Base-by-base conservation (phyloP, 1,140 invertebrate genomes). In the Octopus bimaculoides region DNA sequence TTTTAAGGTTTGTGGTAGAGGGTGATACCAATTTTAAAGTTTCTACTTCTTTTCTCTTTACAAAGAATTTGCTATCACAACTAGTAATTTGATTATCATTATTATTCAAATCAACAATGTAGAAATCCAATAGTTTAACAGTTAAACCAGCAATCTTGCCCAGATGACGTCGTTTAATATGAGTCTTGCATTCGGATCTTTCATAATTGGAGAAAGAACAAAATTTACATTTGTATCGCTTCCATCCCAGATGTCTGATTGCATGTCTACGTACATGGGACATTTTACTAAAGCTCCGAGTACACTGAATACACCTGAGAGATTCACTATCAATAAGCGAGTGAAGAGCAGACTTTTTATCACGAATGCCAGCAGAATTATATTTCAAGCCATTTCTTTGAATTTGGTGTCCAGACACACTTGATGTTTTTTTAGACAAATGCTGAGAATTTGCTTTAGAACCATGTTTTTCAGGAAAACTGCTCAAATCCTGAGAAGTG, bases 221-320 rank as follows among this genome's bases (percentile, higher is more conserved):
- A 26, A 88, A 77, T 53, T 88, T 88, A 80, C 90, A 91, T 78
- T 89, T 88, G 80, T 86, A 91, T 8, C 90, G 82, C 20, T 85
- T 86, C 89, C 89, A 90, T 10, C 89, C 89, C 53, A 91, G 84
- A 81, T 91, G 90, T 20, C 87, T 82, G 14, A 90, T 88, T 52
- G 87, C 87, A 83, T 91, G 90, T 17, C 88, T 84, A 8, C 89
- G 83, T 20, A 90, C 80, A 83, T 89, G 90, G 8, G 87, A 89
- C 55, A 87, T 82, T 20, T 83, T 85, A 10, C 84, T 84, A 81
- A 88, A 90, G 17, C 80, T 80, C 61, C 85, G 84, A 17, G 85
- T 81, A 84, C 90, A 91, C 74, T 89, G 84, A 26, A 86, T 77
- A 83, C 90, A 91, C 17, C 82, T 81, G 41, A 87, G 71, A 0